Base-by-base conservation (phyloP, 1,140 invertebrate species). In the Drosophila nebulosa region DNA sequence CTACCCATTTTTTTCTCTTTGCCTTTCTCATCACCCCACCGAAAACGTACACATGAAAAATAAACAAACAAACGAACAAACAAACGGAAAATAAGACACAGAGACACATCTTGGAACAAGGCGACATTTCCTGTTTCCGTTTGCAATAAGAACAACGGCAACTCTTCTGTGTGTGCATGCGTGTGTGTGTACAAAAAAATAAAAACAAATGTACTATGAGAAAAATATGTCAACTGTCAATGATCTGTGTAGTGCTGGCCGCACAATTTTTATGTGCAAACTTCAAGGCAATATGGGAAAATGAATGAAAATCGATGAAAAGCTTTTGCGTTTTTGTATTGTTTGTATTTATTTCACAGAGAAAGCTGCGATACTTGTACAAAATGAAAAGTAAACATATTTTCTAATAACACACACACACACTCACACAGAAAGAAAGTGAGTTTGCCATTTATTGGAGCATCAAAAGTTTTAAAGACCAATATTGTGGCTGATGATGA, bases 341-440 rank as follows among this genome's bases (percentile, higher is more conserved):
- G 46, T 52, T 74, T 62, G 26, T 85, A 65, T 66, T 56, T 79
- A 61, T 62, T 53, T 66, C 61, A 36, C 65, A 78, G 57, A 66
- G 69, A 59, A 42, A 66, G 35, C 53, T 60, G 79, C 26, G 14
- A 26, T 30, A 18, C 39, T 30, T 55, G 26, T 16, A 30, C 26
- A 64, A 85, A 85, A 85, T 88, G 81, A 81, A 85, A 85, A 85
- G 69, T 88, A 86, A 85, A 85, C 81, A 85, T 86, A 86, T 85
- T 81, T 85, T 74, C 65, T 81, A 85, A 85, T 85, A 73, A 73
- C 78, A 22, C 12, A 36, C 32, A n/a, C n/a, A n/a, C n/a, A n/a
- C n/a, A n/a, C n/a, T n/a, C n/a, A n/a, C n/a, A 50, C 42, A 76
- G 58, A 55, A 85, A 36, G 63, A 74, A 85, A 86, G 79, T 85